phyloP scores from a whole-genome alignment of 2,113 vertebrate species.

The Cynopterus brachyotis region DNA sequence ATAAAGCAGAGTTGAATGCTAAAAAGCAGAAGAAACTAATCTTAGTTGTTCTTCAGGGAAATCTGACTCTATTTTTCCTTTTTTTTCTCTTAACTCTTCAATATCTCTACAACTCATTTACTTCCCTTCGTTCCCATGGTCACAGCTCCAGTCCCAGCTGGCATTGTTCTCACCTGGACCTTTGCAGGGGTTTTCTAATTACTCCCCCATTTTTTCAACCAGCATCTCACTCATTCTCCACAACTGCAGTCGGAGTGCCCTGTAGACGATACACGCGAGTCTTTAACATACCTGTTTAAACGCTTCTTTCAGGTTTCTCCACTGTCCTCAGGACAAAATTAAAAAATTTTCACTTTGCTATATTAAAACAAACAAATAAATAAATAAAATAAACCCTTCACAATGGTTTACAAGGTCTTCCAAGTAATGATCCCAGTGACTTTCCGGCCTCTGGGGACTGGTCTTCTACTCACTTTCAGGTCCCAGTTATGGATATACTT shows the following conservation, averaged over 20 bases:
- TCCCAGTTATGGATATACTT: not conserved
- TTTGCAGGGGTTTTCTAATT: rapidly evolving
- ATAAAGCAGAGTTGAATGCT: not conserved
- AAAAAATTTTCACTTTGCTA: not conserved
- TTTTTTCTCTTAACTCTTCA: not conserved
- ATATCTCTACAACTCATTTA: not conserved
- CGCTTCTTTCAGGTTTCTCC: not conserved
- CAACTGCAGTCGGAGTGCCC: not conserved
- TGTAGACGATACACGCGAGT: not conserved
- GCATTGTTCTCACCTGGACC: not conserved
- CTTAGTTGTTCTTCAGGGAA: not conserved
- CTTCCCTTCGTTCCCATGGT: not conserved
- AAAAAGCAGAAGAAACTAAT: not conserved
- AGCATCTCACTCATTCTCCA: not conserved
- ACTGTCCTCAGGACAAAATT: not conserved
- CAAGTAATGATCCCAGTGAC: not conserved
- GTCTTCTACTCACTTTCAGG: not conserved
- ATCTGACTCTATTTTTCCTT: too few species aligned
- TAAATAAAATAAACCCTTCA: not conserved
- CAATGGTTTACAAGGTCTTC: not conserved
- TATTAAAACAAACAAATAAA: too few species aligned
- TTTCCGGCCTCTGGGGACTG: not conserved
- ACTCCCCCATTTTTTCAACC: too few species aligned
- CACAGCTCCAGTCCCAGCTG: rapidly evolving
- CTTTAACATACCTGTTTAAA: not conserved